These are phyloP conservation scores for Enteromius afrohamiltoni DNA, from an alignment of 2,797 vertebrate species.

Conservation along the genomic window DNA sequence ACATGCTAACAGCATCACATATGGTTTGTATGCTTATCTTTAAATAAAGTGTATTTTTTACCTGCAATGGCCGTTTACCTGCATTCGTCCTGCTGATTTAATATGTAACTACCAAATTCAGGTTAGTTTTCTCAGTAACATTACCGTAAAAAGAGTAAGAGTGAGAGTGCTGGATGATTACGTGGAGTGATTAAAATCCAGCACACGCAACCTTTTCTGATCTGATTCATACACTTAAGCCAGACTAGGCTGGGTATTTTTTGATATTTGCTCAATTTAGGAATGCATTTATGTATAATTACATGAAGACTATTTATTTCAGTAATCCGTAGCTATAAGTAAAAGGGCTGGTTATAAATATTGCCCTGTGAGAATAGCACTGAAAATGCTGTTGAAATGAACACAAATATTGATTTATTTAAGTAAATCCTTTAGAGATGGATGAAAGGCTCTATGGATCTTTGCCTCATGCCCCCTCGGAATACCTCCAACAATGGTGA, in stretches of 20 bases:
- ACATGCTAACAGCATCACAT: constrained; percentile 20
- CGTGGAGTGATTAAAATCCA: constrained; percentile 24
- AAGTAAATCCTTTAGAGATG: constrained; percentile 78
- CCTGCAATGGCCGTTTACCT: not conserved
- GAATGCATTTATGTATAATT: not conserved
- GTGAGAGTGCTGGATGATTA: not conserved
- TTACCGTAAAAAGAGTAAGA: not conserved
- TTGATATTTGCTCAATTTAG: not conserved
- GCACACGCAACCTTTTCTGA: not conserved
- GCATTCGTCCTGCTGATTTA: not conserved
- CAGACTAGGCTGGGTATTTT: not conserved
- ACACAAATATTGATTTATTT: constrained; percentile 74
- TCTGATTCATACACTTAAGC: not conserved
- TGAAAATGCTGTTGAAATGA: constrained; percentile 58
- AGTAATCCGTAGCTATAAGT: not conserved
- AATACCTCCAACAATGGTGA: constrained; percentile 87
- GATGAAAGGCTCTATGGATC: constrained; percentile 82
- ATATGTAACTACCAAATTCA: not conserved
- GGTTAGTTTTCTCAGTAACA: not conserved
- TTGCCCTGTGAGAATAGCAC: constrained; percentile 32
- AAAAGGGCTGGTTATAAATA: constrained; percentile 52
- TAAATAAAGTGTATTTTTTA: not conserved
- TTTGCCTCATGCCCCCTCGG: constrained; percentile 78
- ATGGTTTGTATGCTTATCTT: not conserved
- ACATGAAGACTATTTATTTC: not conserved